Evolutionary conservation across 2,888 invertebrate species (phyloP), one percentile per base, ranked within the genome.

Genomic region (Lordiphosa fenestrarum): DNA sequence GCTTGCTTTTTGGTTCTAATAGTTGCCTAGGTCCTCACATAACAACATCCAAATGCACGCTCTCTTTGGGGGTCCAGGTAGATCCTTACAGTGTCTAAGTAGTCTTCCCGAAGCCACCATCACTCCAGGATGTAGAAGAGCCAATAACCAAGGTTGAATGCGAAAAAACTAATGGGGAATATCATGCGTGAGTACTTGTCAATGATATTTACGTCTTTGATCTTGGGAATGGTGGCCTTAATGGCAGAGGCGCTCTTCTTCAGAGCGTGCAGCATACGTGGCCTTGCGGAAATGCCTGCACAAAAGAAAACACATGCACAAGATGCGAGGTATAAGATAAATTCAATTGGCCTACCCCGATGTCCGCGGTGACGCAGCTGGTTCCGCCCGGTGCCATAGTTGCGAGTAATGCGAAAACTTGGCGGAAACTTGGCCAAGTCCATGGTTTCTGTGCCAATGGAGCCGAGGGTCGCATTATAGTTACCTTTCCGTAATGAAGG

Each of bases 101-200:
- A 15, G 44, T 40, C n/a, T 13, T 7, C 12, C 7, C 1, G 1
- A 4, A 21, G 42, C 13, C 42, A 7, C 6, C 81, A 84, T 86
- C 86, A 93, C 90, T 94, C 93, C 74, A 94, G 91, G 83, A 95
- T 93, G 89, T 97, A 97, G 90, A 98, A 98, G 80, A 95, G 93
- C 98, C 98, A 99, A 90, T 99, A 99, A 76, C 96, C 94, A 38
- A 95, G 94, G 89, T 99, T 99, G 91, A 99, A 99, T 73, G 98
- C 91, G 86, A 98, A 93, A 90, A 99, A 99, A 78, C 98, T 95
- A 67, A 98, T 94, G 0, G 99, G 99, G 89, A 99, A 99, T 68
- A 98, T 92, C 84, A 99, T 94, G 76, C 99, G 92, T 35, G 98
- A 98, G 90, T 98, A 98, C 85, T 98, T 98, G 91, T 99, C 99